Base-by-base conservation (phyloP, 2,888 invertebrate species). In the Podabrus alpinus region DNA sequence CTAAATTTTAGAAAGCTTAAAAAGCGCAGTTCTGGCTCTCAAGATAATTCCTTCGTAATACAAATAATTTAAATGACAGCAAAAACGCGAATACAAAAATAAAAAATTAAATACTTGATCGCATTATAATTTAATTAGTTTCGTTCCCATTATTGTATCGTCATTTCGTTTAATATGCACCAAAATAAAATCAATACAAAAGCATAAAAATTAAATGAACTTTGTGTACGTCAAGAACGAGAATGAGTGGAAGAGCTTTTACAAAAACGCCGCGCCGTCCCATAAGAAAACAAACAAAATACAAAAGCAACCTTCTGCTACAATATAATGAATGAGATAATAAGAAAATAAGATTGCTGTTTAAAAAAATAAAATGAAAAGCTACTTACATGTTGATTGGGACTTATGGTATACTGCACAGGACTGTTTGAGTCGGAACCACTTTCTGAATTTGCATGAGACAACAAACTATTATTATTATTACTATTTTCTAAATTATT, bases 351-450 rank as follows among this genome's bases (percentile, higher is more conserved):
- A 24, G 9, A 24, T 7, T 45, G 45, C 45, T n/a, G n/a, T n/a
- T 45, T n/a, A 45, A 45, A 45, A 29, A 45, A 45, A n/a, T 10
- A 9, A 16, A 29, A 67, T 59, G 9, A 21, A 15, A 66, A 66
- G 61, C 9, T 13, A 78, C 84, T 84, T 81, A 86, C 85, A 72
- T 84, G 84, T 80, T 86, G 86, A 66, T 84, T 83, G 1, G 87
- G 87, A 82, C 87, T 87, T 69, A 87, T 86, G 3, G 87, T 83
- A 81, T 87, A 88, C 80, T 88, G 87, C 73, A 87, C 86, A 15
- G 89, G 89, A 82, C 88, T 88, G 81, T 88, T 88, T 9, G 88
- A 88, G 78, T 88, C 88, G 2, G 89, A 89, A 15, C 87, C 87
- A 77, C 87, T 87, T 68, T 87, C 87, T 4, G 87, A 87, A 79